Percentiles rank a stretch among this genome's conserved stretches.
These are phyloP conservation scores for Cisticola juncidis DNA, from an alignment of 2,113 vertebrate species.

Conservation along the genomic window DNA sequence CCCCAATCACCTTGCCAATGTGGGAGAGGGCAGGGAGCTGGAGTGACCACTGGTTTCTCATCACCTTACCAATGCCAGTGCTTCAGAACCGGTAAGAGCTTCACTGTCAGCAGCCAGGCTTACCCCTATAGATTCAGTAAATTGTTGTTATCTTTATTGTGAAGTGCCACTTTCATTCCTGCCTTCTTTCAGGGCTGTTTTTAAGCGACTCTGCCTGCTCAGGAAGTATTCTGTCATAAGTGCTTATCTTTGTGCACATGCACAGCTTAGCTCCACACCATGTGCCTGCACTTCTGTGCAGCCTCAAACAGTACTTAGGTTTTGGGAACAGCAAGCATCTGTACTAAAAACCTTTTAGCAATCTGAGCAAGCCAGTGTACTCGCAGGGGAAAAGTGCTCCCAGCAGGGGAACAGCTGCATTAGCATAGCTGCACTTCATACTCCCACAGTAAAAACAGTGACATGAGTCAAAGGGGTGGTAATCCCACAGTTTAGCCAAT, in stretches of 20 bases:
- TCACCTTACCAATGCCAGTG: conserved; percentile 77
- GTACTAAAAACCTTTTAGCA: neutral
- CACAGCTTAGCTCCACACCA: neutral
- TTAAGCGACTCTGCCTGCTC: neutral
- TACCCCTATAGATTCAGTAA: neutral
- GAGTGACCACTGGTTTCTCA: conserved; percentile 80
- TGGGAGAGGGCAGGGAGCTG: conserved; percentile 79
- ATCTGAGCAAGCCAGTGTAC: neutral
- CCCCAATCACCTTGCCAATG: conserved; percentile 18
- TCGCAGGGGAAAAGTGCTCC: neutral
- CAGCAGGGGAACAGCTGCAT: neutral
- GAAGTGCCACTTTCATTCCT: neutral
- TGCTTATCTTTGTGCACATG: neutral
- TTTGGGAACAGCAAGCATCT: neutral
- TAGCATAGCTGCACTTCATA: neutral
- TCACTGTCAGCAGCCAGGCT: neutral
- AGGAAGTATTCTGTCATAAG: neutral
- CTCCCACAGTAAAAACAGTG: neutral
- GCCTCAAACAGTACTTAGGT: neutral
- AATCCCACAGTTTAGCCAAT: neutral
- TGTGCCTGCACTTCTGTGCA: neutral
- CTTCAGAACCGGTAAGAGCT: conserved; percentile 75
- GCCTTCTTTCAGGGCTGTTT: neutral
- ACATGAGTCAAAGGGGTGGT: neutral
- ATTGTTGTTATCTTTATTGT: neutral